Base-by-base conservation (phyloP, 2,113 vertebrate species). In the Paedocypris sp. region DNA sequence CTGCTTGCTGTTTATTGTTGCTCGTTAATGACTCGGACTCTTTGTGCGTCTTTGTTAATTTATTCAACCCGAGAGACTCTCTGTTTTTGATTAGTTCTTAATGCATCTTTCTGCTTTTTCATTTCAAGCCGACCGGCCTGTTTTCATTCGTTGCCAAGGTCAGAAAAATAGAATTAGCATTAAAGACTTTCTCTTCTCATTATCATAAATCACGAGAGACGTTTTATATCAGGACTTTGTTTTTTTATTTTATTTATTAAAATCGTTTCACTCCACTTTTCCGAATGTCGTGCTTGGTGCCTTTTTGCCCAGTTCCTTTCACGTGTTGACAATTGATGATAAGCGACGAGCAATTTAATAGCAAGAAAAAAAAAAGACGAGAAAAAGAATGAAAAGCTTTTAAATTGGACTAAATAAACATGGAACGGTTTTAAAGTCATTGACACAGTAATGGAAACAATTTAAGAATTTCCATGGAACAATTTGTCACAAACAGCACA, bases 41-140 rank as follows among this genome's bases (percentile, higher is more conserved):
- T 53, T 54, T 28, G 12, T 10, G 3, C 25, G n/a, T 54, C 22
- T 26, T 54, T 28, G 39, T 25, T 36, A 52, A 23, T 15, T 12
- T 28, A 26, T 39, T 39, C 33, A 54, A 12, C 48, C 18, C 11
- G 48, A 32, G 13, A 36, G 22, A 26, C 51, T 39, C 33, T 54
- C 39, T 54, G 35, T 54, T 38, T n/a, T 39, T 54, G 35, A 54
- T 54, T 54, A 54, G 33, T 26, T 35, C 25, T 54, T 54, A 54
- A 41, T 54, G 35, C 35, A 41, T 54, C 51, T 39, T 23, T 54
- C 35, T 1, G 13, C 39, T 54, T 41, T 20, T 25, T 54, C 35
- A 41, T 39, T 26, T 54, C 39, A 54, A 54, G 33, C 51, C 28
- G 51, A 41, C 35, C 51, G 16, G 33, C 33, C 35, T 39, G 33